Conservation (phyloP, 1,140 invertebrate genomes). For the Archegozetes longisetosus region DNA sequence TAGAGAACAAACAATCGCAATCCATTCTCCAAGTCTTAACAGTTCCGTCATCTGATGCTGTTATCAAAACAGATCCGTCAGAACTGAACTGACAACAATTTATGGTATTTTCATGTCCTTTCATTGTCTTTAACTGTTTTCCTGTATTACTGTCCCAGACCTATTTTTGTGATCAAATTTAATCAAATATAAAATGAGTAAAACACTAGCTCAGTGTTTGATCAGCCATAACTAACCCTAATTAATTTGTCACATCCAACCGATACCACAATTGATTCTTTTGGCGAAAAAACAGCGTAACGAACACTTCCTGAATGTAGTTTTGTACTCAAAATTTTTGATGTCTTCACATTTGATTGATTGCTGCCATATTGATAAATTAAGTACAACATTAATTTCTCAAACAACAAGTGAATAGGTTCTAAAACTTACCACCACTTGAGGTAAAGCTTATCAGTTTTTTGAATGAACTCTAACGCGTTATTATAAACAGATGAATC, state of each 20-base stretch:
- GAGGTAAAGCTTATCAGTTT: too few relatives aligned
- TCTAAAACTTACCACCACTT: too few relatives aligned
- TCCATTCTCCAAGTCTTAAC: background rate
- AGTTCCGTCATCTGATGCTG: background rate
- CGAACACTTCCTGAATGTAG: too few relatives aligned
- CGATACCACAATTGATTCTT: background rate
- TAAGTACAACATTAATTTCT: too few relatives aligned
- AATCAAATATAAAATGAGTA: too few relatives aligned
- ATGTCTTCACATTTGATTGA: too few relatives aligned
- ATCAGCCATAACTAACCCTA: too few relatives aligned
- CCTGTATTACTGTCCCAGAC: constrained; percentile 4
- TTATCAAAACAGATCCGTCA: background rate
- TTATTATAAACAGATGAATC: constrained; percentile 20
- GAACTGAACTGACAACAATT: constrained; percentile 2
- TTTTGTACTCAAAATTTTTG: too few relatives aligned
- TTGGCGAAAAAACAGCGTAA: background rate
- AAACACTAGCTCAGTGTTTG: too few relatives aligned
- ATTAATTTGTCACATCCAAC: background rate
- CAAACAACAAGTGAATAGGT: too few relatives aligned
- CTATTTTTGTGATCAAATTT: too few relatives aligned
- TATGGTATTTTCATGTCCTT: background rate
- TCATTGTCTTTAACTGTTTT: background rate
- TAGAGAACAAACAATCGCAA: background rate
- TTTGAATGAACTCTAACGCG: constrained; percentile 16
- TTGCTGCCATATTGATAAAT: too few relatives aligned